Base-by-base conservation (phyloP, 2,888 invertebrate species). In the Drosophila sordidapex region DNA sequence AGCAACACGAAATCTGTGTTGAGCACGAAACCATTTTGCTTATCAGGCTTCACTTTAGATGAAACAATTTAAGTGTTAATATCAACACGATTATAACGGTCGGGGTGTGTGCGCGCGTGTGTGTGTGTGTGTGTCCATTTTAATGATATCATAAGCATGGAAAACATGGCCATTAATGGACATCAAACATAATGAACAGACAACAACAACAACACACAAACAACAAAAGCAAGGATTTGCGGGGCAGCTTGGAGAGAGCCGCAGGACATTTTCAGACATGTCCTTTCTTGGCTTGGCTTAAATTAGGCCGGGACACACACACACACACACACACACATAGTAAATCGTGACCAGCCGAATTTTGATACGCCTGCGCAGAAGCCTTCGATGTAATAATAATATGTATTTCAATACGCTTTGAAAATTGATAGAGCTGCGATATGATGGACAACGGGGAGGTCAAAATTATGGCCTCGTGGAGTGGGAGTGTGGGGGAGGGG, bases 131-230 rank as follows among this genome's bases (percentile, higher is more conserved):
- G 49, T 77, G 65, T 75, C 66, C 66, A 70, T 65, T 83, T 80
- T 81, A 83, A 81, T 83, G 83, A 72, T 73, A 79, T 74, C 75
- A 78, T 73, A 83, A 73, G 78, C 81, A 81, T 75, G 21, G 69
- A 74, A 79, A 79, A 74, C 85, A 84, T 74, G 69, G 68, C 70
- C 85, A 85, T 85, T 83, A 85, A 82, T 82, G 86, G 81, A 78
- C 65, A 76, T 66, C 70, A 75, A 72, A 64, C 73, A 77, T 75
- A 83, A 74, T 85, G 76, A 66, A 75, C 70, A 76, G 53, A 58
- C 43, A 69, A 66, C 54, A 40, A 46, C 54, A 40, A 40, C 67
- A 53, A 65, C 40, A 61, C 40, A 63, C 40, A 72, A 36, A 64
- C 63, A 64, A 54, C 54, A 57, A 57, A 59, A 21, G 18, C 11